These are phyloP conservation scores for Drosophila flavopinicola DNA, from an alignment of 2,888 invertebrate species.

Conservation along the genomic window DNA sequence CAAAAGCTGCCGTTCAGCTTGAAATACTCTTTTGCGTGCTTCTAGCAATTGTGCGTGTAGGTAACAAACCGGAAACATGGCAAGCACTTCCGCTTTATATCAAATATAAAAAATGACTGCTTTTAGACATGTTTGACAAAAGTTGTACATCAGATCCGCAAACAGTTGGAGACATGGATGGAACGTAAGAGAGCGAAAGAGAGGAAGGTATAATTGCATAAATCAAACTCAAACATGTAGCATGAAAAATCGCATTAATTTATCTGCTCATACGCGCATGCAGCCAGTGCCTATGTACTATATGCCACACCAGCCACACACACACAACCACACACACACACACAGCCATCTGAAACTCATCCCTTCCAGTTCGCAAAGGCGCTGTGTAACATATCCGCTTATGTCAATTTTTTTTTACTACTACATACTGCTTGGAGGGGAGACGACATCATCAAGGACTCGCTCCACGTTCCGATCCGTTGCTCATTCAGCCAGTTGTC, in stretches of 20 bases:
- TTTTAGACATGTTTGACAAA: constrained; percentile 81
- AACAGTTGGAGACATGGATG: neutral
- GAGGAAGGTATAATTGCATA: constrained; percentile 77
- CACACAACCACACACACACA: constrained; percentile 11
- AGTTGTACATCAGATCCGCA: constrained; percentile 68
- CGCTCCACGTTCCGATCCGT: constrained; percentile 49
- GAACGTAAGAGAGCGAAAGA: neutral
- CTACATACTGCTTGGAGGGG: constrained; percentile 39
- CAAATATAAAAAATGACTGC: constrained; percentile 75
- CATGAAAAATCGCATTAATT: constrained; percentile 83
- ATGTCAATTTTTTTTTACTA: constrained; percentile 69
- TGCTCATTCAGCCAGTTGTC: constrained; percentile 72
- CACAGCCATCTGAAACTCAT: constrained; percentile 23
- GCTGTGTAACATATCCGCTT: constrained; percentile 77
- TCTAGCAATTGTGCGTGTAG: constrained; percentile 50
- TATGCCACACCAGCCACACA: constrained; percentile 24
- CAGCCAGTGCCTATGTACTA: constrained; percentile 66
- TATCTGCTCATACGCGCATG: constrained; percentile 74
- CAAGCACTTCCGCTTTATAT: constrained; percentile 77
- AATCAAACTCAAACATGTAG: constrained; percentile 79
- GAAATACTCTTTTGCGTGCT: neutral
- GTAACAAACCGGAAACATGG: constrained; percentile 81
- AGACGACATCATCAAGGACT: constrained; percentile 62
- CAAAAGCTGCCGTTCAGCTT: constrained; percentile 6
- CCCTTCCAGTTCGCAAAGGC: constrained; percentile 53